A percentile compares a stretch with the other conserved stretches of the same genome.
phyloP scores from a whole-genome alignment of 2,797 vertebrate species.

The Harpagifer antarcticus region DNA sequence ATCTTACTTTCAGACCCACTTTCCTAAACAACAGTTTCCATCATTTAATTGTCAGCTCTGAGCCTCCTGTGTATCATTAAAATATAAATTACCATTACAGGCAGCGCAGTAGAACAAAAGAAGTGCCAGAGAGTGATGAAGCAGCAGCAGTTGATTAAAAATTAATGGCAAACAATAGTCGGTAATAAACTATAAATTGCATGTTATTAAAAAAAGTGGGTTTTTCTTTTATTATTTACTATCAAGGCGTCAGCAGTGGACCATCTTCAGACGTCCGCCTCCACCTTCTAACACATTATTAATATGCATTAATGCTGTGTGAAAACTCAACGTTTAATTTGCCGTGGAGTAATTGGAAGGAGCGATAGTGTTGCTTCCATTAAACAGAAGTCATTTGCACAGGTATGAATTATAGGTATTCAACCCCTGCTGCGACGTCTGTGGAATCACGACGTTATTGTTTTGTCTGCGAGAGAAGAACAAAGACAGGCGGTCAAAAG shows the following conservation, averaged over 20 bases:
- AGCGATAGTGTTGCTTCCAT: conserved; percentile 72
- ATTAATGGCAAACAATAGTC: conserved; percentile 78
- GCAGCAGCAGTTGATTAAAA: conserved; percentile 75
- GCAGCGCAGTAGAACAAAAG: neutral
- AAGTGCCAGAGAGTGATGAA: conserved; percentile 52
- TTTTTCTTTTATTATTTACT: conserved; percentile 77
- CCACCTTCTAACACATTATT: conserved; percentile 75
- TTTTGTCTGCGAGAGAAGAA: neutral
- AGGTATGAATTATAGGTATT: conserved; percentile 72
- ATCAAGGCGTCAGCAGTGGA: conserved; percentile 58
- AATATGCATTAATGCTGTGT: conserved; percentile 77
- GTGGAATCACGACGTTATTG: conserved; percentile 4
- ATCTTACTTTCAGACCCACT: neutral
- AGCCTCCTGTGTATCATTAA: neutral
- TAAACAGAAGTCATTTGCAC: conserved; percentile 65
- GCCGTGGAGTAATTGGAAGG: conserved; percentile 72
- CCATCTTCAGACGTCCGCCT: conserved; percentile 50
- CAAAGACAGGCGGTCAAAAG: neutral
- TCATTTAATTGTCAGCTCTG: neutral
- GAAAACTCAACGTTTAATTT: conserved; percentile 76
- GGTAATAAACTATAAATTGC: conserved; percentile 78
- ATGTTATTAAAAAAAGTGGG: conserved; percentile 76
- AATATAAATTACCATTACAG: conserved; percentile 3
- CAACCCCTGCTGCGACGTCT: conserved; percentile 29
- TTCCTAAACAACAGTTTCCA: neutral